Conservation (phyloP, 2,113 vertebrate genomes). For the Tachuris rubrigastra region DNA sequence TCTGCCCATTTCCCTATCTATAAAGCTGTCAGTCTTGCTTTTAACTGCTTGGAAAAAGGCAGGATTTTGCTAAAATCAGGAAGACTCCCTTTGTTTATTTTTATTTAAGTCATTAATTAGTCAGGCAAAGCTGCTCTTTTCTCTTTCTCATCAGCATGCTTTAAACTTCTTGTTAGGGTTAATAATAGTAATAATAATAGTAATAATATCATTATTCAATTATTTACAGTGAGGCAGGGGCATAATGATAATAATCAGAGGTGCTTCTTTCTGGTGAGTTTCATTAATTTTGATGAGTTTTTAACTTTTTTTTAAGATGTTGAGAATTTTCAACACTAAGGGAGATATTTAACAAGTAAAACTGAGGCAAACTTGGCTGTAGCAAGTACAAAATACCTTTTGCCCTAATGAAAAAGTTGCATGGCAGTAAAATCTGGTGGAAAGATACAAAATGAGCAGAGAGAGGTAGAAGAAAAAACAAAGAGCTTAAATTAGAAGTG, state of each 20-base stretch:
- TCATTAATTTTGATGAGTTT: slow-evolving; percentile 41
- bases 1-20: slow-evolving; percentile 25
- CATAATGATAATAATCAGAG: slow-evolving; percentile 13
- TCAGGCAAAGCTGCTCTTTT: slow-evolving; percentile 35
- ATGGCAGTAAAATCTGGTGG: background rate
- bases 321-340: background rate
- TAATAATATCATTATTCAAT: slow-evolving; percentile 3
- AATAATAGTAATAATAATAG: slow-evolving; percentile 31
- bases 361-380: background rate
- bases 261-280: background rate
- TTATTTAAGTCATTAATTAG: slow-evolving; percentile 61
- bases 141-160: slow-evolving; percentile 29
- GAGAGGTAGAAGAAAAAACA: background rate
- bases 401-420: background rate
- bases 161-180: slow-evolving; percentile 33
- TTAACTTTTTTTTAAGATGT: background rate
- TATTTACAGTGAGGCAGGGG: background rate
- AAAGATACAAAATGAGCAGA: background rate
- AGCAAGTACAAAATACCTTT: background rate
- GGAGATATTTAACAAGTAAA: background rate
- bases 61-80: slow-evolving; percentile 44
- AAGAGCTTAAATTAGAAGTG: background rate
- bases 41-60: slow-evolving; percentile 46
- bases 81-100: slow-evolving; percentile 53
- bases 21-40: slow-evolving; percentile 56